Evolutionary conservation across 2,888 invertebrate species (phyloP), one percentile per base, ranked within the genome.

Genomic region (Caenorhabditis auriculariae): DNA sequence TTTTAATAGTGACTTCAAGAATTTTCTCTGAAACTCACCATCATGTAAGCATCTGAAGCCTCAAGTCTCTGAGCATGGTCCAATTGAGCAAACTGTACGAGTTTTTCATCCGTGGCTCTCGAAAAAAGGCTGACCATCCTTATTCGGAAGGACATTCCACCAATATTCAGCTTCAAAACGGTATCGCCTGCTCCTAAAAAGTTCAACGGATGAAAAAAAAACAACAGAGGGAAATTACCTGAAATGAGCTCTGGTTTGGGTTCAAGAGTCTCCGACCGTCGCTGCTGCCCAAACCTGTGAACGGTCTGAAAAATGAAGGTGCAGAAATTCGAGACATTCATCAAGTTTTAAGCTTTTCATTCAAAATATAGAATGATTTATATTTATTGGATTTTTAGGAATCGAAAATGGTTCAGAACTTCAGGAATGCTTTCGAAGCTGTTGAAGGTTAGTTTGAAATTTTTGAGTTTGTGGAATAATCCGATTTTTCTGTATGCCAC

Each of bases 91-190:
- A 73, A 70, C 1, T 54, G 37, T 2, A 68, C 70, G 21, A 73
- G 54, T 28, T 60, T 60, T 17, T 67, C 69, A 37, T 68, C 66
- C 12, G 60, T 62, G 5, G 50, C 52, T 38, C 73, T 48, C 6
- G 69, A 55, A 27, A 73, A 73, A n/a, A 73, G 59, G 54, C 63
- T 66, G 3, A 60, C n/a, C 1, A 66, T 50, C 27, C 68, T 51
- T 12, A 73, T 56, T n/a, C 73, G 59, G 48, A 69, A 74, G 19
- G 69, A 66, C 39, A 65, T 70, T 5, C 74, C 74, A 43, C 74
- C 74, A 45, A 74, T 59, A 48, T 74, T 74, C 54, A 74, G 42
- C 27, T 71, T 68, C 27, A 74, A 45, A 12, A 67, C 65, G 2
- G 65, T 54, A 37, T 73, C 73, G 1, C 73, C 70, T 5, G 64